Percentiles rank a stretch among this genome's conserved stretches.
Evolutionary conservation across 2,888 invertebrate genomes (phyloP).

Genomic region (Watsonalla binaria): DNA sequence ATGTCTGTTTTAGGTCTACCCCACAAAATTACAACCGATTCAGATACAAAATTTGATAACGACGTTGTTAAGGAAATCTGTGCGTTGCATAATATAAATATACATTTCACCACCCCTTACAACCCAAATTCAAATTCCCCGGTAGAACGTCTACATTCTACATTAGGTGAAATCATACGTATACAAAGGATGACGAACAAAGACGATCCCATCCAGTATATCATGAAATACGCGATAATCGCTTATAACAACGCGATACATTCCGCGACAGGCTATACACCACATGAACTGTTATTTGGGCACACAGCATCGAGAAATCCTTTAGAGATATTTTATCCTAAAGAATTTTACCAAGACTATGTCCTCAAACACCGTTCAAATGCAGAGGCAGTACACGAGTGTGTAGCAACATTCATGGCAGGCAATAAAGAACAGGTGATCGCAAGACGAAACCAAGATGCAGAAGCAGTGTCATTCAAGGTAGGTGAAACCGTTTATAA

Average conservation of each 20-base stretch:
- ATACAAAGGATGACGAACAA: conserved; percentile 20
- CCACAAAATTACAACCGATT: conserved; percentile 23
- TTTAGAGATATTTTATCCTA: conserved; percentile 27
- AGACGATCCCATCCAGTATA: conserved; percentile 16
- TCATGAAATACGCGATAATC: conserved; percentile 26
- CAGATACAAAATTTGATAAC: conserved; percentile 24
- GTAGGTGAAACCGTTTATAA: too few species aligned
- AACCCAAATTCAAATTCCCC: conserved; percentile 21
- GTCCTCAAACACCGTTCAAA: conserved; percentile 79
- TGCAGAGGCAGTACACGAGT: too few species aligned
- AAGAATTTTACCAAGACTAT: conserved; percentile 81
- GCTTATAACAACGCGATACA: conserved; percentile 28
- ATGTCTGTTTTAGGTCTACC: conserved; percentile 21
- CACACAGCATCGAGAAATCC: conserved; percentile 27
- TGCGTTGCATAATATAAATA: conserved; percentile 14
- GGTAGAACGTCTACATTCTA: too few species aligned
- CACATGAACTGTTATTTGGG: conserved; percentile 24
- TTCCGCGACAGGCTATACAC: conserved; percentile 25
- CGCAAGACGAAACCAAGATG: too few species aligned
- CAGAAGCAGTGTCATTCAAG: too few species aligned
- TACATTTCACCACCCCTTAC: conserved; percentile 20
- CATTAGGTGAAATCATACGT: conserved; percentile 15
- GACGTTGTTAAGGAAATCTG: conserved; percentile 23
- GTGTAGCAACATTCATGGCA: too few species aligned
- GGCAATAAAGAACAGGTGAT: too few species aligned